Evolutionary conservation across 2,797 vertebrate species (phyloP).

Genomic region (Lutjanus campechanus): DNA sequence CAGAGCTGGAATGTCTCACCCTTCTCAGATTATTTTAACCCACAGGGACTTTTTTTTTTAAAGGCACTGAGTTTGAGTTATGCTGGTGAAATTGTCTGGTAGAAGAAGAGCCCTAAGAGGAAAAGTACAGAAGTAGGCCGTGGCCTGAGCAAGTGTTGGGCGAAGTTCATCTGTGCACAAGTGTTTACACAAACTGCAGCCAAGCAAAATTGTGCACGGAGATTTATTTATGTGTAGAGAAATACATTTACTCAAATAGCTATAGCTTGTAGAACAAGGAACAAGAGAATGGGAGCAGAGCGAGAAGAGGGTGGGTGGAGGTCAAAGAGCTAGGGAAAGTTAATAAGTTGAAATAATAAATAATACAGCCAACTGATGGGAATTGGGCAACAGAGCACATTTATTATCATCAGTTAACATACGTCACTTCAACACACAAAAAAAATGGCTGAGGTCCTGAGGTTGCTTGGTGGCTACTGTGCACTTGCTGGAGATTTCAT

Average conservation of each 20-base stretch:
- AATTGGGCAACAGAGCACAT: constrained; percentile 78
- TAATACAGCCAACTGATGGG: constrained; percentile 78
- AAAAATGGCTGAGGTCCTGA: constrained; percentile 33
- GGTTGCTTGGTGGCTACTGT: constrained; percentile 62
- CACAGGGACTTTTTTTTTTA: constrained; percentile 29
- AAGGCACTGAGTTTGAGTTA: neutral
- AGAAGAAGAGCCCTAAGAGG: constrained; percentile 22
- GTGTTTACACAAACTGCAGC: constrained; percentile 80
- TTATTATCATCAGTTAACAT: constrained; percentile 66
- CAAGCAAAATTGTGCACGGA: constrained; percentile 75
- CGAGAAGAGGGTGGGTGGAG: constrained; percentile 64
- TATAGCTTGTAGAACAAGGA: constrained; percentile 82
- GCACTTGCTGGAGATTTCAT: constrained; percentile 74
- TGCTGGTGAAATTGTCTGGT: constrained; percentile 19
- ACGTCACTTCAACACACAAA: constrained; percentile 28
- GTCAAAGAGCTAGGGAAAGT: constrained; percentile 82
- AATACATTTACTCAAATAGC: constrained; percentile 80
- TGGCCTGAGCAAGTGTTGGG: constrained; percentile 74
- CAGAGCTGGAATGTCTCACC: neutral
- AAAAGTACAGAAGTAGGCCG: constrained; percentile 66
- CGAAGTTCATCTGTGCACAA: constrained; percentile 77
- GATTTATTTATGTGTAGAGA: constrained; percentile 85
- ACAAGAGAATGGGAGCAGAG: constrained; percentile 71
- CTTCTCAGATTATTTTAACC: constrained; percentile 21
- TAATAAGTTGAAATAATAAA: constrained; percentile 87